These are phyloP conservation scores for Ophonus ardosiacus DNA, from an alignment of 2,888 invertebrate genomes.

Conservation along the genomic window DNA sequence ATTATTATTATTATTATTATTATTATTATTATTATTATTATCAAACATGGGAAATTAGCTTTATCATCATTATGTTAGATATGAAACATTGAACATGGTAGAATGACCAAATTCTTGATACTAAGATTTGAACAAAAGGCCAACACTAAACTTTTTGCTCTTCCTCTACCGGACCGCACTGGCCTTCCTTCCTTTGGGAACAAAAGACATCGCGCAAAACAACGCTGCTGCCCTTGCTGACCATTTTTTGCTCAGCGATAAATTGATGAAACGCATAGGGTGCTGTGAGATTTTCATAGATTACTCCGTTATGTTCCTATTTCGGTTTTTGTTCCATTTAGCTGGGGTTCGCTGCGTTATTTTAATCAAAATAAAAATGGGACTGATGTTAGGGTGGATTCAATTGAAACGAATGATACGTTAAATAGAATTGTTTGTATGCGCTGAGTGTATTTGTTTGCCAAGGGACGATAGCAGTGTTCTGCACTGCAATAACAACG, in stretches of 20 bases:
- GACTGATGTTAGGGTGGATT: slow-evolving; percentile 27
- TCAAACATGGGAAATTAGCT: no score
- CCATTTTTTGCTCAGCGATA: slow-evolving; percentile 36
- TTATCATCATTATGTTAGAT: background rate
- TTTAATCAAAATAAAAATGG: slow-evolving; percentile 54
- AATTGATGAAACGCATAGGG: slow-evolving; percentile 48
- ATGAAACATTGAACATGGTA: background rate
- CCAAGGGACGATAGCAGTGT: slow-evolving; percentile 12
- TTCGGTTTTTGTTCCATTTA: slow-evolving; percentile 39
- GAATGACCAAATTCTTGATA: background rate
- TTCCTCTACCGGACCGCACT: background rate
- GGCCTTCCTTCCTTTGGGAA: background rate
- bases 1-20: no score
- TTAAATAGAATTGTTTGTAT: slow-evolving; percentile 47
- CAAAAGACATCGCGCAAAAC: background rate
- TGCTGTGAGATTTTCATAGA: slow-evolving; percentile 43
- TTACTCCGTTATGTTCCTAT: slow-evolving; percentile 49
- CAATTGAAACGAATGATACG: slow-evolving; percentile 50
- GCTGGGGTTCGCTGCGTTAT: slow-evolving; percentile 27
- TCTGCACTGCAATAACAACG: background rate
- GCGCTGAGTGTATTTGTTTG: slow-evolving; percentile 34
- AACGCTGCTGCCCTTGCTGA: background rate
- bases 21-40: no score
- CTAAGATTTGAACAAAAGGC: background rate
- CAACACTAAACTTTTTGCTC: background rate